Evolutionary conservation across 2,888 invertebrate genomes (phyloP).

Genomic region (Melieria omissa): DNA sequence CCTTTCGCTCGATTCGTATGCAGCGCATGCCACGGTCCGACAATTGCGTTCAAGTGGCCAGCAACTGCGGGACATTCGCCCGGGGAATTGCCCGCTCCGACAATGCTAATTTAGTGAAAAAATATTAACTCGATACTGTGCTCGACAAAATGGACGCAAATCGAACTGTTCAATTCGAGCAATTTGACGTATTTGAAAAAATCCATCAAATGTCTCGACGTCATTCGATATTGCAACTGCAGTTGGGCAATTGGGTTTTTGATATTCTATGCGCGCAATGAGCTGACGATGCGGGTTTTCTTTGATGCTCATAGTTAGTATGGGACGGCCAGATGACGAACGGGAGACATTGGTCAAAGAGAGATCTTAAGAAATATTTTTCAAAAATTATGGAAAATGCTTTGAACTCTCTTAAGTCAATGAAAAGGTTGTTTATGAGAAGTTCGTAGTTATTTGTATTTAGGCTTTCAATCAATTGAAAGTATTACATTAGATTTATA

Average conservation of each 20-base stretch:
- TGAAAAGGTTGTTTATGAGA: too few species aligned
- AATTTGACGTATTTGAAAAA: constrained; percentile 18
- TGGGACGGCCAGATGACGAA: too few species aligned
- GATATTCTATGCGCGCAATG: constrained; percentile 2
- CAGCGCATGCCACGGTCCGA: background rate
- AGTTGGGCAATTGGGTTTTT: background rate
- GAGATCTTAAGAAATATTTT: too few species aligned
- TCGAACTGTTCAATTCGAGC: constrained; percentile 18
- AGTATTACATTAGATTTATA: too few species aligned
- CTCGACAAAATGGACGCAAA: constrained; percentile 4
- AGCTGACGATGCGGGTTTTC: background rate
- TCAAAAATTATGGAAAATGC: too few species aligned
- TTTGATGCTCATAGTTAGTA: too few species aligned
- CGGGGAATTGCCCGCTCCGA: constrained; percentile 12
- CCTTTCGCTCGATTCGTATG: constrained; percentile 22
- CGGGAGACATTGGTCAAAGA: too few species aligned
- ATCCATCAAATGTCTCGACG: constrained; percentile 13
- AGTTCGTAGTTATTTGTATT: too few species aligned
- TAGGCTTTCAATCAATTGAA: too few species aligned
- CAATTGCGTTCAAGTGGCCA: too few species aligned
- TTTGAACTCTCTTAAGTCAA: too few species aligned
- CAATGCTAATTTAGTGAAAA: constrained; percentile 7
- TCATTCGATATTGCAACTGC: background rate
- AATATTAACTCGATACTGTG: constrained; percentile 25
- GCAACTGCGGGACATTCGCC: background rate